Conservation (phyloP, 2,113 vertebrate genomes). For the Halcyon malimbica region DNA sequence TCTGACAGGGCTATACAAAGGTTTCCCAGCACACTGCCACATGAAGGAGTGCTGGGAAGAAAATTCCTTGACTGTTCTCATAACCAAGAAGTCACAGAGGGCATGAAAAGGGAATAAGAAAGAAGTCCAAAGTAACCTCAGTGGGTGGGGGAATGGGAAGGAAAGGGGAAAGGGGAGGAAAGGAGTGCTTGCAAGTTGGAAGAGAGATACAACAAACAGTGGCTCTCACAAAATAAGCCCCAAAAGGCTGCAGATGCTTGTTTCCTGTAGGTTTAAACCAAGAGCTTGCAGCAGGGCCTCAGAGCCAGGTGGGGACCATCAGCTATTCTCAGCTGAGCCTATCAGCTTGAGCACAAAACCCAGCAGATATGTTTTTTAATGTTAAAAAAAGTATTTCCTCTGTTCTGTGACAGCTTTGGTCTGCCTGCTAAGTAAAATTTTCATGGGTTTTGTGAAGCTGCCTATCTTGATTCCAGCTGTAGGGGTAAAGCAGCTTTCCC, state of each 20-base stretch:
- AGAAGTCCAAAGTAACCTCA: not conserved
- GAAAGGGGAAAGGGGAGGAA: not conserved
- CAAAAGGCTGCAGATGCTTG: not conserved
- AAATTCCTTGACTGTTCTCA: not conserved
- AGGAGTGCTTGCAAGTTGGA: not conserved
- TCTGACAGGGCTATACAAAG: not conserved
- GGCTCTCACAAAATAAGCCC: not conserved
- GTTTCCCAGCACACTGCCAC: not conserved
- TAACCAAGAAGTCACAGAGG: not conserved
- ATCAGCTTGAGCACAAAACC: fast-evolving
- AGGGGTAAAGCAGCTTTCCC: not conserved
- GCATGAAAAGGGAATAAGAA: not conserved
- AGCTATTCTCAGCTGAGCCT: not conserved
- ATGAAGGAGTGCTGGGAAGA: not conserved
- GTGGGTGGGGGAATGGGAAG: too few relatives aligned
- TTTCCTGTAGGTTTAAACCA: not conserved
- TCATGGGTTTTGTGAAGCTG: not conserved
- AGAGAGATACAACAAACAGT: not conserved
- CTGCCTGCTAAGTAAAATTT: not conserved
- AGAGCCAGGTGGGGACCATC: not conserved
- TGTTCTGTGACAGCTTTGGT: not conserved
- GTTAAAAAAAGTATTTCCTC: not conserved
- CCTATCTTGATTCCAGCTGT: not conserved
- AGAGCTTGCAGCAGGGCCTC: not conserved
- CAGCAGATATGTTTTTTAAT: not conserved